A percentile compares a stretch with the other conserved stretches of the same genome.
phyloP scores from a whole-genome alignment of 2,888 invertebrate species.

The Harpalus rubripes region DNA sequence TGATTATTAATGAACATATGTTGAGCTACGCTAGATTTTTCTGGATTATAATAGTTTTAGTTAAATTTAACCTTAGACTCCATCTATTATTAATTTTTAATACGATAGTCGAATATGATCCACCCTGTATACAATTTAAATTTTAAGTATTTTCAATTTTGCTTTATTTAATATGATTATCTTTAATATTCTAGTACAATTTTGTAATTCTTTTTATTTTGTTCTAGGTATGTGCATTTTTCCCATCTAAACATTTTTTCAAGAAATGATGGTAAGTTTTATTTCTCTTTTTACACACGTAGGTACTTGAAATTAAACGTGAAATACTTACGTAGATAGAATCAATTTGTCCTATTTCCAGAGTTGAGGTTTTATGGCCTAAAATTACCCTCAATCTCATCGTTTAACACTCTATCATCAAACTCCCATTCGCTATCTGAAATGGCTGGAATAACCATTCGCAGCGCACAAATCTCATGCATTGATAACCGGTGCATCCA shows the following conservation, averaged over 20 bases:
- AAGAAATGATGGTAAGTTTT: too few relatives aligned
- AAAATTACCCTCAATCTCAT: background rate
- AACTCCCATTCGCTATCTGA: constrained; percentile 2
- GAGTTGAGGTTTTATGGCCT: background rate
- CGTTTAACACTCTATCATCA: constrained; percentile 12
- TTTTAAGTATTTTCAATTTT: too few relatives aligned
- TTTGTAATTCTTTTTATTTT: background rate
- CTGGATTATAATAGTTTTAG: too few relatives aligned
- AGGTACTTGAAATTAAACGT: too few relatives aligned
- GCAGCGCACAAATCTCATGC: constrained; percentile 21
- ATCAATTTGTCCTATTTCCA: background rate
- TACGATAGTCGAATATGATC: too few relatives aligned
- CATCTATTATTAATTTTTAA: too few relatives aligned
- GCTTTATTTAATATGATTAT: background rate
- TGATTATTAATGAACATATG: too few relatives aligned
- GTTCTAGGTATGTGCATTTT: background rate
- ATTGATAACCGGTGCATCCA: constrained; percentile 33
- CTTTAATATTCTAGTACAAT: background rate
- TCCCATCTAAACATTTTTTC: background rate
- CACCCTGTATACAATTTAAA: too few relatives aligned
- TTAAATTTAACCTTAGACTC: too few relatives aligned
- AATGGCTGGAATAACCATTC: constrained; percentile 31
- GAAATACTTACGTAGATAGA: background rate
- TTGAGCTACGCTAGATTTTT: too few relatives aligned
- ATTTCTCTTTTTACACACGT: too few relatives aligned